Conservation (phyloP, 2,797 vertebrate genomes). For the Xiphorhynchus erythropygius region DNA sequence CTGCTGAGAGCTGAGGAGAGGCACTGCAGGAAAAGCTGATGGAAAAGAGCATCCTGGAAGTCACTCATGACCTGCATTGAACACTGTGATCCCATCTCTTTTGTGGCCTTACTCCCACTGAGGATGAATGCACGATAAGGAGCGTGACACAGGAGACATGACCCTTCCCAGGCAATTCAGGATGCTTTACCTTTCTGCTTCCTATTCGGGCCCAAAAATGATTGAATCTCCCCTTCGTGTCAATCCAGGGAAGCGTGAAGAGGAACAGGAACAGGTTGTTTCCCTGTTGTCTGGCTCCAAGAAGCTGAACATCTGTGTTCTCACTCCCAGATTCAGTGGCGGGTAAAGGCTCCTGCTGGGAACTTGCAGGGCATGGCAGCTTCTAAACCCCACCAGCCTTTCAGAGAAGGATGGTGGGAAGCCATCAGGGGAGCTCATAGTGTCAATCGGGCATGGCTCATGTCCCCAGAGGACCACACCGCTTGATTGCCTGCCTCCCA, state of each 20-base stretch:
- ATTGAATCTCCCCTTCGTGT: slow-evolving; percentile 2
- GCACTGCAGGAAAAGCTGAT: background rate
- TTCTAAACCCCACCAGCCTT: background rate
- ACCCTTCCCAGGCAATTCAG: background rate
- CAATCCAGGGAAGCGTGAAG: slow-evolving; percentile 44
- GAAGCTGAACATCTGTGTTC: slow-evolving; percentile 15
- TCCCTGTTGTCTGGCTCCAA: slow-evolving; percentile 40
- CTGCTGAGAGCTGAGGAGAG: background rate
- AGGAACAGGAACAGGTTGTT: slow-evolving; percentile 56
- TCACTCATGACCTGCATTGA: background rate
- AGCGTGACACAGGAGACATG: background rate
- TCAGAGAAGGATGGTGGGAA: background rate
- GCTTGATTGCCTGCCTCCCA: background rate
- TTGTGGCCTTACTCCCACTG: background rate
- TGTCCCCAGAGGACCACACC: background rate
- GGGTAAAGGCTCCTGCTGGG: background rate
- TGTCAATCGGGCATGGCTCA: rapidly evolving
- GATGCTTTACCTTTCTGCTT: background rate
- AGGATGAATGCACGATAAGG: background rate
- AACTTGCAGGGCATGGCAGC: background rate
- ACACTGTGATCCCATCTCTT: background rate
- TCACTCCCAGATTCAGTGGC: background rate
- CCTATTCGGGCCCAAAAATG: background rate
- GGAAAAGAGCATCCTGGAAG: background rate
- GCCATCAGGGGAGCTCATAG: background rate